Percentiles rank a stretch among this genome's conserved stretches.
phyloP scores from a whole-genome alignment of 2,113 vertebrate genomes.

The Atlantisia rogersi region DNA sequence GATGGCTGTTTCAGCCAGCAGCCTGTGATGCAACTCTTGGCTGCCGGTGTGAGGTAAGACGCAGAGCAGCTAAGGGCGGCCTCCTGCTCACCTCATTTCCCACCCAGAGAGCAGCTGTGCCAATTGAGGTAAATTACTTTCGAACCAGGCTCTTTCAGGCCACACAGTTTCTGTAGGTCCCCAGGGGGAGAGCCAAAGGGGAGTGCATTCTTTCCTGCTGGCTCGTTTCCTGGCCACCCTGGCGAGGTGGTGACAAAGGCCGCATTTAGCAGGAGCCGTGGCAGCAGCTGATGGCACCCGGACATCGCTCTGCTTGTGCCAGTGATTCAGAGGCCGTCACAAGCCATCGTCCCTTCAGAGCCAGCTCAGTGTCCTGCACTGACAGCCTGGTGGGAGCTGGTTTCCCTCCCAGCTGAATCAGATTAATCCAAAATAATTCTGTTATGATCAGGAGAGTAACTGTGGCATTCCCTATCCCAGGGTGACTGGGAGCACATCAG shows the following conservation, averaged over 20 bases:
- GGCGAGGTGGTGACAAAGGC: background rate
- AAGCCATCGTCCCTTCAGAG: accelerated
- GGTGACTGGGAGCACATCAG: background rate
- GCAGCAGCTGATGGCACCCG: background rate
- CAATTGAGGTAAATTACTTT: background rate
- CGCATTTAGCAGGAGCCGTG: background rate
- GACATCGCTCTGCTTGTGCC: background rate
- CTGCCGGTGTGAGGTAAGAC: background rate
- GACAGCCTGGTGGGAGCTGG: background rate
- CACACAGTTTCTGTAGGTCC: background rate
- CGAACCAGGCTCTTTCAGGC: background rate
- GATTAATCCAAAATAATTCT: background rate
- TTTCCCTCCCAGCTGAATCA: background rate
- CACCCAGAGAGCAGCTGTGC: background rate
- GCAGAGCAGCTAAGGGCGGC: background rate
- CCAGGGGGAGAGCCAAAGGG: background rate
- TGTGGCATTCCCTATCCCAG: background rate
- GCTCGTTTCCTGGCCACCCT: background rate
- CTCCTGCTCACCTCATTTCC: background rate
- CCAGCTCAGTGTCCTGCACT: background rate
- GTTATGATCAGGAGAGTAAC: background rate
- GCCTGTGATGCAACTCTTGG: background rate
- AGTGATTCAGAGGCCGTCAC: background rate
- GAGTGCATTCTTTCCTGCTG: background rate
- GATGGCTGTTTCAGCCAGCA: background rate